phyloP scores from a whole-genome alignment of 1,140 invertebrate genomes.

The Orchesella cincta region DNA sequence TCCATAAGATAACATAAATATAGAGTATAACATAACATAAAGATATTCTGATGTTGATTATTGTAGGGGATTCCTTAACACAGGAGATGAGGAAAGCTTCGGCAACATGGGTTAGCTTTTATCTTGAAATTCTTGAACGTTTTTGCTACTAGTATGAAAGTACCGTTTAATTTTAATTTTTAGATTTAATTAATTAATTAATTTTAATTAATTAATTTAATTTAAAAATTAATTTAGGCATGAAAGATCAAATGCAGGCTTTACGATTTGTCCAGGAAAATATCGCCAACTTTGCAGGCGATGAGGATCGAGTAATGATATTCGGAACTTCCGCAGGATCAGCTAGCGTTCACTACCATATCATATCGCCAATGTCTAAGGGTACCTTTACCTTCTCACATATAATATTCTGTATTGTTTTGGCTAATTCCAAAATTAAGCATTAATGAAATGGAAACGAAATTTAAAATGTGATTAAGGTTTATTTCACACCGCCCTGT shows the following conservation, averaged over 20 bases:
- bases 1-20: not conserved
- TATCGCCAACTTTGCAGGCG: slow-evolving; percentile 32
- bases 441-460: slow-evolving; percentile 43
- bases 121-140: not conserved
- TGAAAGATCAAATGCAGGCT: slow-evolving; percentile 55
- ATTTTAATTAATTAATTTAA: too few species aligned
- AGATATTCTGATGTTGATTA: slow-evolving; percentile 34
- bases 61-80: slow-evolving; percentile 52
- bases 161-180: too few species aligned
- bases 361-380: slow-evolving; percentile 61
- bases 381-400: slow-evolving; percentile 9
- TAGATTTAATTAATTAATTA: too few species aligned
- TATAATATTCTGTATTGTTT: slow-evolving; percentile 38
- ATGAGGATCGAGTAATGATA: slow-evolving; percentile 57
- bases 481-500: slow-evolving; percentile 55
- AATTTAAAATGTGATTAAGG: slow-evolving; percentile 52
- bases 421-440: slow-evolving; percentile 52
- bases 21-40: not conserved
- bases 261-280: slow-evolving; percentile 40
- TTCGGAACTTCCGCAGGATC: slow-evolving; percentile 64
- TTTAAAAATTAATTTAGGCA: too few species aligned
- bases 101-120: slow-evolving; percentile 52
- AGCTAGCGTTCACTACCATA: slow-evolving; percentile 62
- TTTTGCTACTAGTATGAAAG: not conserved
- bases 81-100: slow-evolving; percentile 50